Percentiles rank a stretch among this genome's conserved stretches.
phyloP scores from a whole-genome alignment of 2,113 vertebrate species.

The Anolis carolinensis region DNA sequence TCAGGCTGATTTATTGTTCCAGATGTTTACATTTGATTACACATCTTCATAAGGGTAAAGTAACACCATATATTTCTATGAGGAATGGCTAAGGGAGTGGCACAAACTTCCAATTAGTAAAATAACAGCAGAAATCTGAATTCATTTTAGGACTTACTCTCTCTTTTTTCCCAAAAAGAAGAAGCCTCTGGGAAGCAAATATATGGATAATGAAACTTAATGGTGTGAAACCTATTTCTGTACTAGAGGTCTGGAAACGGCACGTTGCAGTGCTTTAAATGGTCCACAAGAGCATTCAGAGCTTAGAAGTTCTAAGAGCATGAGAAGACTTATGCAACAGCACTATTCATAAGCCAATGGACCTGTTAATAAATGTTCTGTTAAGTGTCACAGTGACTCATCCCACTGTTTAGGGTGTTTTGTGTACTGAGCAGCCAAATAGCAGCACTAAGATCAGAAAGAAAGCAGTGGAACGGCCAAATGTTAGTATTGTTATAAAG shows the following conservation, averaged over 20 bases:
- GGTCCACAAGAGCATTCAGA: neutral
- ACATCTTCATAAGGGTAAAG: neutral
- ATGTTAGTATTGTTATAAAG: neutral
- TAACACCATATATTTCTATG: constrained; percentile 6
- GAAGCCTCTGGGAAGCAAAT: constrained; percentile 32
- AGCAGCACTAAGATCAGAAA: constrained; percentile 7
- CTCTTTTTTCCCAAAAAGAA: neutral
- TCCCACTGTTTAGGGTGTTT: constrained; percentile 10
- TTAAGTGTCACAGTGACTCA: constrained; percentile 25
- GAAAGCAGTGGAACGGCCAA: constrained; percentile 12
- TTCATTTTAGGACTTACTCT: constrained; percentile 13
- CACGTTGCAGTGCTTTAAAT: constrained; percentile 44
- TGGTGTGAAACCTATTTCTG: constrained; percentile 48
- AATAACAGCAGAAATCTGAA: constrained; percentile 8
- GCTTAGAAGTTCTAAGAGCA: constrained; percentile 12
- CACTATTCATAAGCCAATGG: constrained; percentile 38
- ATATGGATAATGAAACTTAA: constrained; percentile 52
- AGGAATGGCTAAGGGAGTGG: neutral
- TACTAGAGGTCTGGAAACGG: constrained; percentile 12
- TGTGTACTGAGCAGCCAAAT: constrained; percentile 8
- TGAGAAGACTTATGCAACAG: constrained; percentile 18
- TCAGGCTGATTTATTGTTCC: constrained; percentile 8
- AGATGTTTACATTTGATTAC: neutral
- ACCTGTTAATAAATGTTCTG: constrained; percentile 29
- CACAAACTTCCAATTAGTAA: neutral